A percentile compares a stretch with the other conserved stretches of the same genome.
Evolutionary conservation across 2,797 vertebrate species (phyloP).

Genomic region (Ptychadena robeensis): DNA sequence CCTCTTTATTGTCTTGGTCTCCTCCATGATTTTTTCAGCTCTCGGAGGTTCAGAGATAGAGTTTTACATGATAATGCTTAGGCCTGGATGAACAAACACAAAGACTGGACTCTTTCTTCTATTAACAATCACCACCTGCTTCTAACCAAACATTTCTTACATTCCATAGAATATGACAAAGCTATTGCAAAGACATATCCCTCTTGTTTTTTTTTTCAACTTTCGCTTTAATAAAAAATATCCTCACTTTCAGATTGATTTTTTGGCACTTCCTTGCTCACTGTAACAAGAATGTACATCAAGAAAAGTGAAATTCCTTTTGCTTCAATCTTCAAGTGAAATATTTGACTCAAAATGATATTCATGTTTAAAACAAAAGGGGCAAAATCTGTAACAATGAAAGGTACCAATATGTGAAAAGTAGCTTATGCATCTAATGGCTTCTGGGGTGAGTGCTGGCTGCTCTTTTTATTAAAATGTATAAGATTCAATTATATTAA

Average conservation of each 20-base stretch:
- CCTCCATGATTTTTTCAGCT: slow-evolving; percentile 34
- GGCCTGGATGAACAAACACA: slow-evolving; percentile 54
- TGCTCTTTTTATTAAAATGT: background rate
- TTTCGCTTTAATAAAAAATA: slow-evolving; percentile 42
- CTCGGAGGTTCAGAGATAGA: slow-evolving; percentile 32
- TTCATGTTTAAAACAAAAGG: slow-evolving; percentile 22
- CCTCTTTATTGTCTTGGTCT: slow-evolving; percentile 49
- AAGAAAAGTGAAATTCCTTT: slow-evolving; percentile 26
- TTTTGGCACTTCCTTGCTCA: slow-evolving; percentile 42
- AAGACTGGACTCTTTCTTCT: slow-evolving; percentile 54
- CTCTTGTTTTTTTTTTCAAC: slow-evolving; percentile 39
- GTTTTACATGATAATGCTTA: slow-evolving; percentile 58
- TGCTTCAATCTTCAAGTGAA: slow-evolving; percentile 26
- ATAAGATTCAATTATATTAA: no score
- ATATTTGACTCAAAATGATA: slow-evolving; percentile 34
- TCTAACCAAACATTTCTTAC: slow-evolving; percentile 56
- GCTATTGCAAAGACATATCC: slow-evolving; percentile 50
- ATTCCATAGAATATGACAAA: slow-evolving; percentile 50
- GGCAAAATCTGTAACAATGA: background rate
- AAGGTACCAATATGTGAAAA: background rate
- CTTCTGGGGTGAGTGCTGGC: background rate
- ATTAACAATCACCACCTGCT: slow-evolving; percentile 55
- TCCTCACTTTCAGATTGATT: slow-evolving; percentile 55
- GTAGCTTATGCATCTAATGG: background rate
- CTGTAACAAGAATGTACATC: slow-evolving; percentile 44